These are phyloP conservation scores for Sarcophaga bullata DNA, from an alignment of 1,140 invertebrate species.

Conservation along the genomic window DNA sequence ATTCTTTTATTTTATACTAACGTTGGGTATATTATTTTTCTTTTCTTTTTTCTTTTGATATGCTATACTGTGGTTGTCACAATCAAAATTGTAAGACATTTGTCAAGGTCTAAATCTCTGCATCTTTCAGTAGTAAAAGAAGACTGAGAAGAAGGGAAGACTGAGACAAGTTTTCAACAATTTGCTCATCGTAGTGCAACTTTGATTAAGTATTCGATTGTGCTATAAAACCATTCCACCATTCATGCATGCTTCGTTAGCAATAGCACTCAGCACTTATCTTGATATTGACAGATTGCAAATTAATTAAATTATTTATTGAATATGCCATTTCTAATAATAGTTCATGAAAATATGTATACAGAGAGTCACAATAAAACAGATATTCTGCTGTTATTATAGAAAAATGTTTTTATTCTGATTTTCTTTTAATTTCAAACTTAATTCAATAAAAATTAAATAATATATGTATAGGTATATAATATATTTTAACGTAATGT, in stretches of 20 bases:
- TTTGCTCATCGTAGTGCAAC: background rate
- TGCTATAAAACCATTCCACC: background rate
- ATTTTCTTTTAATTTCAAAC: too few species aligned
- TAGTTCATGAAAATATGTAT: too few species aligned
- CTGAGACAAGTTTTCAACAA: background rate
- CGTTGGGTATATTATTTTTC: background rate
- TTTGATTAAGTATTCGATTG: background rate
- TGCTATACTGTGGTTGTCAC: background rate
- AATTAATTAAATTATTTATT: constrained; percentile 18
- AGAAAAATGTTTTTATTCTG: too few species aligned
- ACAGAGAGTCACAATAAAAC: too few species aligned
- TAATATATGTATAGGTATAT: too few species aligned
- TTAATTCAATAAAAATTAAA: too few species aligned
- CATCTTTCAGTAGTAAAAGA: constrained; percentile 9
- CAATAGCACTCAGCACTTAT: background rate
- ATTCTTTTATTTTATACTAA: background rate
- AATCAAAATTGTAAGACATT: background rate
- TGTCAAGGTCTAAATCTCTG: background rate
- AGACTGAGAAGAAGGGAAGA: background rate
- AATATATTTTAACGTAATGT: too few species aligned
- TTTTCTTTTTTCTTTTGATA: background rate
- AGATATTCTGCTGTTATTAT: too few species aligned
- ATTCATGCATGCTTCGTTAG: constrained; percentile 4
- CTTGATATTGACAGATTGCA: background rate
- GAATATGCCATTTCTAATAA: background rate